A percentile compares a stretch with the other conserved stretches of the same genome.
These are phyloP conservation scores for Silvanus unidentatus DNA, from an alignment of 2,888 invertebrate genomes.

Conservation along the genomic window DNA sequence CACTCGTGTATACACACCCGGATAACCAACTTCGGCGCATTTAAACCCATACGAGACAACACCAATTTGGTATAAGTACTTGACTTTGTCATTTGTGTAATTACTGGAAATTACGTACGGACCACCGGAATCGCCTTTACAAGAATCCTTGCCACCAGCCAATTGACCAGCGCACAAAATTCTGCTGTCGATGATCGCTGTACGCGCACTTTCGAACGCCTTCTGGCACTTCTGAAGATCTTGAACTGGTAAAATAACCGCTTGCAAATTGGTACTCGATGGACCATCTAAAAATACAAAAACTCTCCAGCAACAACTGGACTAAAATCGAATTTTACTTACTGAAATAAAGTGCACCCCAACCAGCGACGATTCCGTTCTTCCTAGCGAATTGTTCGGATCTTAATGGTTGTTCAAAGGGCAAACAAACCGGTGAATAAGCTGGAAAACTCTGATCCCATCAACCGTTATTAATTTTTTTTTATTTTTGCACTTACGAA, in stretches of 20 bases:
- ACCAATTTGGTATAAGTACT: constrained; percentile 56
- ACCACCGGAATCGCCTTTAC: constrained; percentile 78
- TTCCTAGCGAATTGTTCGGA: constrained; percentile 52
- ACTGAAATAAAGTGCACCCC: constrained; percentile 71
- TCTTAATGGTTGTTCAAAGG: constrained; percentile 51
- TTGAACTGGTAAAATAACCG: constrained; percentile 66
- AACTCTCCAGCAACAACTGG: neutral
- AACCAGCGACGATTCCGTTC: constrained; percentile 72
- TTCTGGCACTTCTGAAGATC: constrained; percentile 55
- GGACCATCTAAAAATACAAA: constrained; percentile 56
- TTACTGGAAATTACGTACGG: constrained; percentile 57
- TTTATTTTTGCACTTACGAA: constrained; percentile 32
- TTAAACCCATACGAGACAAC: constrained; percentile 62
- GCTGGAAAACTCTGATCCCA: no score
- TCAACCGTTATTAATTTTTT: neutral
- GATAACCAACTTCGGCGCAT: constrained; percentile 57
- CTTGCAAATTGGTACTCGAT: constrained; percentile 58
- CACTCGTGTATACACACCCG: constrained; percentile 60
- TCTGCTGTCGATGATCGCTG: constrained; percentile 56
- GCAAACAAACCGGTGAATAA: constrained; percentile 65
- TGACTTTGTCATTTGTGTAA: constrained; percentile 25
- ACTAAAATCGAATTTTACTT: constrained; percentile 38
- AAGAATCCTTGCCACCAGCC: constrained; percentile 64
- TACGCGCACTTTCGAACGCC: constrained; percentile 48
- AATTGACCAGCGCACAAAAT: constrained; percentile 66